phyloP scores from a whole-genome alignment of 2,888 invertebrate genomes.

The Folsomia manolachei region DNA sequence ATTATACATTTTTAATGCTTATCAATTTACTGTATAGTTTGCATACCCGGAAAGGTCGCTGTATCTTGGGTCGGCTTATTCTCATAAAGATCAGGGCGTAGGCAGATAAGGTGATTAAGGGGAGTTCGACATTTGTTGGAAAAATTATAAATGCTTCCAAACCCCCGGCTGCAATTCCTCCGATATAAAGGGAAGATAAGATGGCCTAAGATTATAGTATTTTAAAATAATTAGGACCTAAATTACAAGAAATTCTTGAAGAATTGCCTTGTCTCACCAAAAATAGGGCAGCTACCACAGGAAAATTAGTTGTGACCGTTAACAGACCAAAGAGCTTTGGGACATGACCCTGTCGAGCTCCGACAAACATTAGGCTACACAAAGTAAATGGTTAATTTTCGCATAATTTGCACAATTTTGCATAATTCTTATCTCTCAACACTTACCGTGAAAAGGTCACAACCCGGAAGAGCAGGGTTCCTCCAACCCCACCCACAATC shows the following conservation, averaged over 20 bases:
- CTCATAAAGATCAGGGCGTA: slow-evolving; percentile 14
- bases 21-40: no score
- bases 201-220: no score
- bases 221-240: no score
- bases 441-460: background rate
- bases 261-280: background rate
- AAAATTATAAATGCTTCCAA: slow-evolving; percentile 12
- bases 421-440: no score
- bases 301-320: background rate
- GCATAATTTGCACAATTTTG: no score
- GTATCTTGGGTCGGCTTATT: slow-evolving; percentile 7
- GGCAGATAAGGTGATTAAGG: background rate
- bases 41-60: slow-evolving; percentile 17
- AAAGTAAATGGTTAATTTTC: background rate
- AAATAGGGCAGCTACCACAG: background rate
- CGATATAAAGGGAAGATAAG: background rate
- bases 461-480: background rate
- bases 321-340: slow-evolving; percentile 24
- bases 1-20: background rate
- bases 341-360: slow-evolving; percentile 23
- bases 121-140: slow-evolving; percentile 9
- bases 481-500: background rate
- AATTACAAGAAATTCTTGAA: no score
- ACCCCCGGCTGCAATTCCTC: background rate
- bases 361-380: slow-evolving; percentile 23